A percentile compares a stretch with the other conserved stretches of the same genome.
Conservation (phyloP, 2,888 invertebrate species). For the Podotricha telesiphe region DNA sequence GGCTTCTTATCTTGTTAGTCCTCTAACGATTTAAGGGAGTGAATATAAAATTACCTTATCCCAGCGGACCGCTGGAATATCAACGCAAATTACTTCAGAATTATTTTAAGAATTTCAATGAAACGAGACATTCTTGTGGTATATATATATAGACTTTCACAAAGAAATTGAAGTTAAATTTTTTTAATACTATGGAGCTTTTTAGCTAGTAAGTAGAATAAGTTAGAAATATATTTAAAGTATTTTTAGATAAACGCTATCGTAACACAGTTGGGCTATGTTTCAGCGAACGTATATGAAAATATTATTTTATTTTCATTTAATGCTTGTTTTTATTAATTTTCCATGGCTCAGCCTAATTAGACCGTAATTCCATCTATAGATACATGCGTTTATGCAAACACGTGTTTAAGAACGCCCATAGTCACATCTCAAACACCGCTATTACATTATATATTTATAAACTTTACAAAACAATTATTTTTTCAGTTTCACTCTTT, state of each 20-base stretch:
- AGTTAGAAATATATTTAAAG: not conserved
- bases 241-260: not conserved
- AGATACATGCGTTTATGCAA: too few species aligned
- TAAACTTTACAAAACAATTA: too few species aligned
- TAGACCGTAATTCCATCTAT: too few species aligned
- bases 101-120: constrained; percentile 27
- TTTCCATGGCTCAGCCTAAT: too few species aligned
- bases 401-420: too few species aligned
- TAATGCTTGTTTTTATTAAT: too few species aligned
- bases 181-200: constrained; percentile 5
- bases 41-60: constrained; percentile 17
- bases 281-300: too few species aligned
- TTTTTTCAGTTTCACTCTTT: too few species aligned
- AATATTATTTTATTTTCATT: too few species aligned
- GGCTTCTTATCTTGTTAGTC: not conserved
- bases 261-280: too few species aligned
- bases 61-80: constrained; percentile 20
- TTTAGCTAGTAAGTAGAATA: constrained; percentile 6
- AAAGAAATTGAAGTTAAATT: constrained; percentile 19
- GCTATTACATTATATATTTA: too few species aligned
- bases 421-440: too few species aligned
- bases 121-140: constrained; percentile 21
- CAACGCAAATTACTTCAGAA: constrained; percentile 13
- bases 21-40: constrained; percentile 8
- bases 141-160: constrained; percentile 24